Conservation (phyloP, 2,113 vertebrate species). For the Zingel zingel region DNA sequence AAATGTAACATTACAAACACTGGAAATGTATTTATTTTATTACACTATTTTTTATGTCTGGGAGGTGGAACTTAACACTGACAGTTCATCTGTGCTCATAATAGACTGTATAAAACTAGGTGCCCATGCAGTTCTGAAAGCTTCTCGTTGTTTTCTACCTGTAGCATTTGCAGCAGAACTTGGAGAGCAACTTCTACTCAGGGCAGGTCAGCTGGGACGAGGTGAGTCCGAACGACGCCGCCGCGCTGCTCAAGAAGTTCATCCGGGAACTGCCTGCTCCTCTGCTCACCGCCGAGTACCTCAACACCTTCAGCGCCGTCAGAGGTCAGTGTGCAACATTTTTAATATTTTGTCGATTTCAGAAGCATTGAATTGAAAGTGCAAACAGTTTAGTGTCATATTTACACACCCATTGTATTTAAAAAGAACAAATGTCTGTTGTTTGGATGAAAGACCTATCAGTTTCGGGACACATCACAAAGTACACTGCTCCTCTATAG, state of each 20-base stretch:
- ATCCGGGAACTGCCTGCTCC: conserved; percentile 91
- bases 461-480: neutral
- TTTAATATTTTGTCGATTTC: neutral
- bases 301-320: conserved; percentile 91
- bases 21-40: no score
- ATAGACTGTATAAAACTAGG: no score
- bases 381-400: neutral
- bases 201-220: conserved; percentile 90
- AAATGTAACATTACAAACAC: neutral
- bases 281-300: conserved; percentile 90
- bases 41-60: neutral
- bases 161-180: conserved; percentile 88
- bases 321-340: conserved; percentile 83
- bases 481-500: neutral
- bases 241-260: conserved; percentile 92
- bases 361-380: neutral
- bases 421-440: no score
- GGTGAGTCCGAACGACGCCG: conserved; percentile 90
- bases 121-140: neutral
- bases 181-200: conserved; percentile 89
- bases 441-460: neutral
- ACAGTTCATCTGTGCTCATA: neutral
- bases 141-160: neutral
- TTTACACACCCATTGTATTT: neutral
- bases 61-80: neutral